These are phyloP conservation scores for Drosophila pseudoobscura DNA, from an alignment of 1,140 invertebrate species.

Conservation along the genomic window DNA sequence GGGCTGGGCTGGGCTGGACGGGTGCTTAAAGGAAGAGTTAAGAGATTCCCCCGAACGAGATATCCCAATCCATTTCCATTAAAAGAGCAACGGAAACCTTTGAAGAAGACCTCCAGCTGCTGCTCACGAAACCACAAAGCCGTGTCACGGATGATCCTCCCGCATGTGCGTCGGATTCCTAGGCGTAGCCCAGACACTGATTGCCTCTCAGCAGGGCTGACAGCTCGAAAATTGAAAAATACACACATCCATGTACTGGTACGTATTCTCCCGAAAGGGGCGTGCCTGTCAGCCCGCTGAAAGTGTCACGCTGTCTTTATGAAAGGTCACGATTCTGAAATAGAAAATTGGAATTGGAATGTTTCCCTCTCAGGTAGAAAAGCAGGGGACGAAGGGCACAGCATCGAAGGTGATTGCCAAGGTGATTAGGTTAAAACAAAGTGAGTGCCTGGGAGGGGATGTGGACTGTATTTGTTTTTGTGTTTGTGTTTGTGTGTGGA, in stretches of 20 bases:
- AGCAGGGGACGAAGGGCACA: neutral
- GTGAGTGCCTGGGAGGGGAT: conserved; percentile 9
- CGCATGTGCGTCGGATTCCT: conserved; percentile 22
- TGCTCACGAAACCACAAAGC: conserved; percentile 27
- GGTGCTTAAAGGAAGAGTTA: too few relatives aligned
- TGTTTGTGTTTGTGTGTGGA: conserved; percentile 31
- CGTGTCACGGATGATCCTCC: conserved; percentile 15
- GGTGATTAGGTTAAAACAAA: conserved; percentile 66
- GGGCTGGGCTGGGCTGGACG: neutral
- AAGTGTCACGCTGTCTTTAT: conserved; percentile 69
- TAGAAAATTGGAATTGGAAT: conserved; percentile 39
- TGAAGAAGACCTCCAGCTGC: conserved; percentile 45
- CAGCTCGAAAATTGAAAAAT: conserved; percentile 58
- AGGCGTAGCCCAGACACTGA: conserved; percentile 64
- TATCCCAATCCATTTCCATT: neutral
- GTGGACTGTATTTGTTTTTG: neutral
- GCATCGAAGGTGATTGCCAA: conserved; percentile 32
- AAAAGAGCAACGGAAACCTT: conserved; percentile 21
- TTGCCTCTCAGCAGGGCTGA: conserved; percentile 62
- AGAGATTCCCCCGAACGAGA: conserved; percentile 2
- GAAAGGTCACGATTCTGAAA: conserved; percentile 40
- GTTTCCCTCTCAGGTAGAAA: conserved; percentile 54
- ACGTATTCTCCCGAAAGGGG: conserved; percentile 22
- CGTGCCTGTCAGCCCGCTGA: conserved; percentile 40
- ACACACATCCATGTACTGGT: conserved; percentile 9